phyloP scores from a whole-genome alignment of 2,888 invertebrate genomes.

The Lasioglossum calceatum region DNA sequence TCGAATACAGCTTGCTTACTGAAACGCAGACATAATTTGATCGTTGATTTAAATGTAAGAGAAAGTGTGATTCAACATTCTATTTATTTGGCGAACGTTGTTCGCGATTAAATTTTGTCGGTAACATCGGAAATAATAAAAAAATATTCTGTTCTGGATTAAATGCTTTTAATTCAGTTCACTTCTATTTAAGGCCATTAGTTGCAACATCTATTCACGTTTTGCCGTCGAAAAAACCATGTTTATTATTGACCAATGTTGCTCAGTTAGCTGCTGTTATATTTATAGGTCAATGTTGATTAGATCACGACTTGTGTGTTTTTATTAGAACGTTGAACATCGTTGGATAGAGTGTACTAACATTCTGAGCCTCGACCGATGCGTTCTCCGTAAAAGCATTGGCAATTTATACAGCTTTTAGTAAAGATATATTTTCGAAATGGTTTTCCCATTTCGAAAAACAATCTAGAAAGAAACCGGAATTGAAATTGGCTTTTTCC shows the following conservation, averaged over 20 bases:
- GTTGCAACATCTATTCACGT: not conserved
- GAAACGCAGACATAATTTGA: slow-evolving; percentile 83
- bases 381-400: not conserved
- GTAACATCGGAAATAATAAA: no score
- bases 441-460: not conserved
- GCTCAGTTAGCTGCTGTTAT: not conserved
- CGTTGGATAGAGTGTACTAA: not conserved
- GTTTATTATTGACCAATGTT: not conserved
- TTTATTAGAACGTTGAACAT: not conserved
- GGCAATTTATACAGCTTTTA: not conserved
- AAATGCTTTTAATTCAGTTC: not conserved
- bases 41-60: not conserved
- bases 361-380: not conserved
- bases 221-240: not conserved
- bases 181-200: not conserved
- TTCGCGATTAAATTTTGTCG: no score
- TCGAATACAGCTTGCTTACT: slow-evolving; percentile 98
- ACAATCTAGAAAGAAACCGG: not conserved
- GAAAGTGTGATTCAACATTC: no score
- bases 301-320: not conserved
- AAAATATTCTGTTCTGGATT: not conserved
- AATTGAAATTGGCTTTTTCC: not conserved
- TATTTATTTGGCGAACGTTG: no score
- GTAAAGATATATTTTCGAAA: not conserved
- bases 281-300: not conserved